Percentiles rank a stretch among this genome's conserved stretches.
phyloP scores from a whole-genome alignment of 1,140 invertebrate genomes.

The Maconellicoccus hirsutus region DNA sequence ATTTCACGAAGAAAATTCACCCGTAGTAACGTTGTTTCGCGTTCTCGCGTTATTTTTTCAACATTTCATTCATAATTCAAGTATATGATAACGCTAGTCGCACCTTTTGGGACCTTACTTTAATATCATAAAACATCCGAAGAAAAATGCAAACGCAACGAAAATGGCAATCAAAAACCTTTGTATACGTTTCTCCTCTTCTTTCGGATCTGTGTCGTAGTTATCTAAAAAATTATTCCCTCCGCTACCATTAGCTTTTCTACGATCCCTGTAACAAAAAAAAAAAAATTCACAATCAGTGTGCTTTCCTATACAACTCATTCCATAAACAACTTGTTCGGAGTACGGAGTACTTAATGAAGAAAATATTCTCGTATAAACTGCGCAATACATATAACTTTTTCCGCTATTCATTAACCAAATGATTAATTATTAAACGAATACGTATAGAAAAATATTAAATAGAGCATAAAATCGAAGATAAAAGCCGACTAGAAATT shows the following conservation, averaged over 20 bases:
- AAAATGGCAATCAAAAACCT: not conserved
- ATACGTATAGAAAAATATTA: not conserved
- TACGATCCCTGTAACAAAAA: not conserved
- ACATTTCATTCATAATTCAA: too few species aligned
- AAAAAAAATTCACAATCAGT: not conserved
- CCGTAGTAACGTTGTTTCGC: too few species aligned
- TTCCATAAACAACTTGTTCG: too few species aligned
- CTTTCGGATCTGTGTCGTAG: slow-evolving; percentile 1
- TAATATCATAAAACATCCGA: not conserved
- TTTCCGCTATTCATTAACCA: too few species aligned
- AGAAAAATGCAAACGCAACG: not conserved
- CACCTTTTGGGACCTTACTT: not conserved
- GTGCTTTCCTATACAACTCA: too few species aligned
- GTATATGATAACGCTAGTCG: too few species aligned
- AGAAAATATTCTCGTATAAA: too few species aligned
- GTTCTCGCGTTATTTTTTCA: too few species aligned
- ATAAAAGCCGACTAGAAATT: not conserved
- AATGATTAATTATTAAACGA: not conserved
- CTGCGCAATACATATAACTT: too few species aligned
- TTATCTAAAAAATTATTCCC: slow-evolving; percentile 5
- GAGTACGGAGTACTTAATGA: too few species aligned
- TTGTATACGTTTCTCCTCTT: not conserved
- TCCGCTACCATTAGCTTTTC: not conserved
- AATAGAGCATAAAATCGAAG: not conserved
- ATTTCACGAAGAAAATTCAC: too few species aligned